Percentiles rank a stretch among this genome's conserved stretches.
Evolutionary conservation across 2,113 vertebrate genomes (phyloP).

Genomic region (Aegotheles bennettii): DNA sequence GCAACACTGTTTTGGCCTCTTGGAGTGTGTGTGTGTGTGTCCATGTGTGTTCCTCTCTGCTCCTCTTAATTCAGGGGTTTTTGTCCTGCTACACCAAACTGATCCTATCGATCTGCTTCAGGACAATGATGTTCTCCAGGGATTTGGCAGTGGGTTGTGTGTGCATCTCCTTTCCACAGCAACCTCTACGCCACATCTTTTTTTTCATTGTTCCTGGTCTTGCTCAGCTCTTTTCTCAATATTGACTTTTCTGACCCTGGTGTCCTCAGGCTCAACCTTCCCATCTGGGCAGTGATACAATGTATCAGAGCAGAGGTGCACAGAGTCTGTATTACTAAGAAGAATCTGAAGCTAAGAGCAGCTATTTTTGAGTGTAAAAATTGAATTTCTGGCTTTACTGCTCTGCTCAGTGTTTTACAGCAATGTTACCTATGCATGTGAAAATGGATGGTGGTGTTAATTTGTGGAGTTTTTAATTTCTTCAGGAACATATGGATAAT

Average conservation of each 20-base stretch:
- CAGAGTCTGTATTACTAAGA: background rate
- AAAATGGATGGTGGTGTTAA: background rate
- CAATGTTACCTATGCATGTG: fast-evolving
- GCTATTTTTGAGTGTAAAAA: background rate
- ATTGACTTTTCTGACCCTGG: background rate
- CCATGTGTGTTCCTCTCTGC: background rate
- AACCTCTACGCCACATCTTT: background rate
- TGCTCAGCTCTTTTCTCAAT: background rate
- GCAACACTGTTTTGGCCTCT: background rate
- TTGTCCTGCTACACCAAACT: background rate
- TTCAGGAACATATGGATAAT: fast-evolving
- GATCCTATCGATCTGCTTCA: fast-evolving
- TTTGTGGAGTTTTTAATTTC: background rate
- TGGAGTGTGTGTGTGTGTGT: background rate
- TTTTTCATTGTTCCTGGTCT: background rate
- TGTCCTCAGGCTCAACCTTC: background rate
- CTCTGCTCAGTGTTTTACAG: background rate
- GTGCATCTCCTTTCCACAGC: background rate
- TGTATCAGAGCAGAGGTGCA: background rate
- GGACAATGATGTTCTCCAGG: background rate
- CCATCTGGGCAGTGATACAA: fast-evolving
- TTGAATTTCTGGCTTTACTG: background rate
- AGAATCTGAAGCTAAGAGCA: background rate
- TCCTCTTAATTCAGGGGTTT: background rate
- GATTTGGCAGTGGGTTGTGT: fast-evolving